Conservation (phyloP, 2,888 invertebrate genomes). For the Cremastinae sp. region DNA sequence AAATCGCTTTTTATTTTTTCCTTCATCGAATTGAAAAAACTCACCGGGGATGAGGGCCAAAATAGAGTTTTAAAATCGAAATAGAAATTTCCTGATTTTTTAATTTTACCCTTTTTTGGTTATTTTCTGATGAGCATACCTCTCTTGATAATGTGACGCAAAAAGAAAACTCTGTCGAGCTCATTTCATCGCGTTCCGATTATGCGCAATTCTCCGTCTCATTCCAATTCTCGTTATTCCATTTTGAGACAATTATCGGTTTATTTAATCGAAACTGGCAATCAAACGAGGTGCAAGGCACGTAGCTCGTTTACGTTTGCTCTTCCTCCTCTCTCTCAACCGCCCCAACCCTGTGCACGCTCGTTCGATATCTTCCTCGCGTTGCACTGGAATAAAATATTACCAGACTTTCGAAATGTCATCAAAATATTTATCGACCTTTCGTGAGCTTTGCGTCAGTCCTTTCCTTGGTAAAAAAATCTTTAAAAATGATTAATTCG, state of each 20-base stretch:
- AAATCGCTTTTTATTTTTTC: slow-evolving; percentile 68
- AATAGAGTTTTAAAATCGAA: not conserved
- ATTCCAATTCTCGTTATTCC: slow-evolving; percentile 64
- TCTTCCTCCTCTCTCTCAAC: slow-evolving; percentile 14
- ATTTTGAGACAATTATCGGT: slow-evolving; percentile 76
- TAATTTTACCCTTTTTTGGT: too few relatives aligned
- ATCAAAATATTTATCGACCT: not conserved
- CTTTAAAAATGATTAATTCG: slow-evolving; percentile 21
- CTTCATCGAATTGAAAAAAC: not conserved
- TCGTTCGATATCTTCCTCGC: slow-evolving; percentile 13
- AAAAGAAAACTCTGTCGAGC: slow-evolving; percentile 23
- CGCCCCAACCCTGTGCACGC: slow-evolving; percentile 42
- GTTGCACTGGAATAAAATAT: not conserved
- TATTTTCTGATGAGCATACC: not conserved
- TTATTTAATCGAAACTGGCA: slow-evolving; percentile 76
- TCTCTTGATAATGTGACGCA: slow-evolving; percentile 6
- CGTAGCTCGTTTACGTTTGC: slow-evolving; percentile 53
- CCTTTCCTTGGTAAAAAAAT: not conserved
- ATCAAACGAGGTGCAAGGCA: slow-evolving; percentile 64
- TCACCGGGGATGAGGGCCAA: not conserved
- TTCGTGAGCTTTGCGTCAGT: not conserved
- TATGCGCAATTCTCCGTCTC: slow-evolving; percentile 23
- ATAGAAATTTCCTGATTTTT: slow-evolving; percentile 15
- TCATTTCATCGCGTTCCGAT: slow-evolving; percentile 16
- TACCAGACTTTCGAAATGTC: not conserved